phyloP scores from a whole-genome alignment of 2,888 invertebrate genomes.

The Drosophila sordidula region DNA sequence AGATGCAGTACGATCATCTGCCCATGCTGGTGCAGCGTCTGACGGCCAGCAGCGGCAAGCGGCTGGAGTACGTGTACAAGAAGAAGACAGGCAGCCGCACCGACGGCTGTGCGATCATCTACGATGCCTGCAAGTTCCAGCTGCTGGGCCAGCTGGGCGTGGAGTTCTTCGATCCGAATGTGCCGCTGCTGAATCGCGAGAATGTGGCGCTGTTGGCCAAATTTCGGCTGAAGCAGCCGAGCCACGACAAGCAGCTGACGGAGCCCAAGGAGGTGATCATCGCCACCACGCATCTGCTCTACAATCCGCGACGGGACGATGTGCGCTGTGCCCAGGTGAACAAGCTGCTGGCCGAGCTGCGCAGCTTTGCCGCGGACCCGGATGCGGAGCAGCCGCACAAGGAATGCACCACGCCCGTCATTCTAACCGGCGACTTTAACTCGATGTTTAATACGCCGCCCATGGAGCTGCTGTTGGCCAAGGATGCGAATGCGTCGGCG shows the following conservation, averaged over 20 bases:
- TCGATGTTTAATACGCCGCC: constrained; percentile 82
- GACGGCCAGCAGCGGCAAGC: constrained; percentile 85
- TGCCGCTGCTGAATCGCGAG: constrained; percentile 90
- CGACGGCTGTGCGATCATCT: constrained; percentile 97
- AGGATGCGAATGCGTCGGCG: background rate
- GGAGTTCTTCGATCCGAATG: constrained; percentile 86
- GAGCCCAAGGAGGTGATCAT: constrained; percentile 88
- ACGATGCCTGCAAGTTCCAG: constrained; percentile 88
- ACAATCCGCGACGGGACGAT: constrained; percentile 95
- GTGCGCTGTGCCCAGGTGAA: constrained; percentile 95
- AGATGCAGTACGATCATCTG: constrained; percentile 93
- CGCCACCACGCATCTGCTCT: constrained; percentile 97
- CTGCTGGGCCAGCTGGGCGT: constrained; percentile 89
- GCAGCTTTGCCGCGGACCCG: constrained; percentile 88
- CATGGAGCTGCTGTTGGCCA: constrained; percentile 14
- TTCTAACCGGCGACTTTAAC: constrained; percentile 96
- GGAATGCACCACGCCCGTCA: constrained; percentile 87
- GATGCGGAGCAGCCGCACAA: constrained; percentile 22
- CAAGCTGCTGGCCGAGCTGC: constrained; percentile 93
- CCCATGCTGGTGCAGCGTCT: constrained; percentile 74
- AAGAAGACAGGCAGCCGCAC: constrained; percentile 91
- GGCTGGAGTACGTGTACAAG: constrained; percentile 92
- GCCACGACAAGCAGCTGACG: constrained; percentile 72
- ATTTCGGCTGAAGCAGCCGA: constrained; percentile 86
- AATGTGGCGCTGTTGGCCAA: constrained; percentile 94